Evolutionary conservation across 2,797 vertebrate genomes (phyloP).

Genomic region (Crossoptilon crossoptilon): DNA sequence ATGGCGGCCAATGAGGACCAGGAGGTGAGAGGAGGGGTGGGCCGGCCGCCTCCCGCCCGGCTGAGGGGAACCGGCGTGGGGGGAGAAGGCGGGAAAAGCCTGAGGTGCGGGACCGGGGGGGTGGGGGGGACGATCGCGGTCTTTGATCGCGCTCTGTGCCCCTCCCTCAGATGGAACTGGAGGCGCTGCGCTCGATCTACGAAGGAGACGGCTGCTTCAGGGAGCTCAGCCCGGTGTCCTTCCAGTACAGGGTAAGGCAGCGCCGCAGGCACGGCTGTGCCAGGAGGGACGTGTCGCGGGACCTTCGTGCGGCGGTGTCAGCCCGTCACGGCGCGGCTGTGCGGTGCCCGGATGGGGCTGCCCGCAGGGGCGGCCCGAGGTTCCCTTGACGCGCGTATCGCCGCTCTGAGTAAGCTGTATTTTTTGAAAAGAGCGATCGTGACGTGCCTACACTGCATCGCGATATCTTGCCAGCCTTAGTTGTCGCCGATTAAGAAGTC

Average conservation of each 20-base stretch:
- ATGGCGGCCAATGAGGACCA: conserved; percentile 97
- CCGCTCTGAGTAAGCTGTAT: neutral
- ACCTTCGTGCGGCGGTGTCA: no score
- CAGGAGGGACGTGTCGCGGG: no score
- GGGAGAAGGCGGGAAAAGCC: neutral
- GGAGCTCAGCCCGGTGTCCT: conserved; percentile 90
- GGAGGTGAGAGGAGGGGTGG: conserved; percentile 82
- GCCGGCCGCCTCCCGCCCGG: no score
- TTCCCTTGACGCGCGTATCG: neutral
- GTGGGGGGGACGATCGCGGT: neutral
- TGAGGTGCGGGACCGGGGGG: neutral
- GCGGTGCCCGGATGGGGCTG: rapidly evolving
- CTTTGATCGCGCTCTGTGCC: neutral
- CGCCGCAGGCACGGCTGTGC: no score
- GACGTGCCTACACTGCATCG: neutral
- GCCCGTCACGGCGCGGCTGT: rapidly evolving
- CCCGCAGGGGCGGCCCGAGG: no score
- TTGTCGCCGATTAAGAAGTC: neutral
- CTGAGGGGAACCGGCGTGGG: neutral
- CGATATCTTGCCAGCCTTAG: neutral
- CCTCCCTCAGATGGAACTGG: conserved; percentile 92
- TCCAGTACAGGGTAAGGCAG: conserved; percentile 92
- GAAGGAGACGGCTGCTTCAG: conserved; percentile 96
- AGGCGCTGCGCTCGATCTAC: conserved; percentile 96
- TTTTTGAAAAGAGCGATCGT: neutral